These are phyloP conservation scores for Danio tinwini DNA, from an alignment of 2,797 vertebrate species.

Conservation along the genomic window DNA sequence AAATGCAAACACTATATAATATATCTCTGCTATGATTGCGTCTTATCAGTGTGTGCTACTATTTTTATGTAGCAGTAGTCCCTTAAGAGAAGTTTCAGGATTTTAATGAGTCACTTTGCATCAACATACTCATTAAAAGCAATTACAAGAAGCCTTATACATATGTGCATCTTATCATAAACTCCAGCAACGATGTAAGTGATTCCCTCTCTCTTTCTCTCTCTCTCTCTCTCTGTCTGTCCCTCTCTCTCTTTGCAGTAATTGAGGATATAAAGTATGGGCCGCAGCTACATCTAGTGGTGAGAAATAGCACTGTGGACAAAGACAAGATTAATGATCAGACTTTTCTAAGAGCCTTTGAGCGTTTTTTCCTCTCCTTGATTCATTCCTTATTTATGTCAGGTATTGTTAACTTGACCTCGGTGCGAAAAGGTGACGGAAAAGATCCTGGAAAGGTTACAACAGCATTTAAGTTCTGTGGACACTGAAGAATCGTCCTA, in stretches of 20 bases:
- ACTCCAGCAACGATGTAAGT: neutral
- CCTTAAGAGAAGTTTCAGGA: neutral
- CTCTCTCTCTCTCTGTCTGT: too few species aligned
- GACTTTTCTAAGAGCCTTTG: neutral
- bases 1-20: neutral
- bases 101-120: neutral
- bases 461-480: conserved; percentile 20
- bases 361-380: conserved; percentile 23
- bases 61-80: neutral
- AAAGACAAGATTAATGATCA: conserved; percentile 21
- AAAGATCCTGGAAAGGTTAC: conserved; percentile 22
- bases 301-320: neutral
- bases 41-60: neutral
- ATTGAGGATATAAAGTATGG: conserved; percentile 26
- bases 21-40: neutral
- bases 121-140: neutral
- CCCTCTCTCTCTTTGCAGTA: neutral
- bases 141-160: neutral
- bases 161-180: neutral
- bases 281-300: conserved; percentile 63
- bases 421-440: conserved; percentile 13
- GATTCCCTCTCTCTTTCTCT: neutral
- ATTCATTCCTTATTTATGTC: conserved; percentile 40
- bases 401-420: conserved; percentile 29
- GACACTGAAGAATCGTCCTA: conserved; percentile 27